Base-by-base conservation (phyloP, 2,888 invertebrate genomes). In the Melolontha melolontha region DNA sequence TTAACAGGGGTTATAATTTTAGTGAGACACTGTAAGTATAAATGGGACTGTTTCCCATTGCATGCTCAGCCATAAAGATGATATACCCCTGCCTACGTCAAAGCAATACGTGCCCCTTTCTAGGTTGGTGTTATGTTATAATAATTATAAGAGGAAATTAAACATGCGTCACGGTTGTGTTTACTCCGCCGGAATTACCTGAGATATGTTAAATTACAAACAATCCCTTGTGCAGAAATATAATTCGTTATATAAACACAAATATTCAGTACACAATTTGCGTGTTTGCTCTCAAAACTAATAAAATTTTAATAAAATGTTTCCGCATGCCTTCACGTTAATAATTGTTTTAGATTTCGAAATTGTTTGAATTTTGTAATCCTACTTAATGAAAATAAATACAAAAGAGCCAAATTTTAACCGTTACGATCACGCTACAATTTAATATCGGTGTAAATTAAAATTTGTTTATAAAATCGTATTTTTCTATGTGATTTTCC, bases 101-200 rank as follows among this genome's bases (percentile, higher is more conserved):
- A 59, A 47, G 59, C 47, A 14, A 59, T 62, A 62, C 59, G 17
- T 62, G 59, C 59, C 59, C 59, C 59, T 62, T 59, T 1, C 10
- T 6, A 34, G 16, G 16, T 34, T 14, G 12, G n/a, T n/a, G n/a
- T n/a, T n/a, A n/a, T n/a, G n/a, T n/a, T 49, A 47, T 47, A 50
- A 67, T 69, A 71, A 71, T 71, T 71, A 71, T 67, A 59, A 62
- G 54, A 67, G 71, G 71, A 69, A 71, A 71, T 71, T 71, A 67
- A 67, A 67, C 66, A 54, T 50, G 63, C 66, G 64, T 59, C 59
- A 34, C 47, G 59, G 47, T 47, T 39, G 29, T 62, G 59, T 62
- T 49, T 62, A 47, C 59, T 16, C 16, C 34, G 16, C 17, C 34
- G 39, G 59, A 62, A 62, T 62, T 49, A 62, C 59, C 59, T 62